Percentiles rank a stretch among this genome's conserved stretches.
Evolutionary conservation across 2,888 invertebrate genomes (phyloP).

Genomic region (Drosophila birchii): DNA sequence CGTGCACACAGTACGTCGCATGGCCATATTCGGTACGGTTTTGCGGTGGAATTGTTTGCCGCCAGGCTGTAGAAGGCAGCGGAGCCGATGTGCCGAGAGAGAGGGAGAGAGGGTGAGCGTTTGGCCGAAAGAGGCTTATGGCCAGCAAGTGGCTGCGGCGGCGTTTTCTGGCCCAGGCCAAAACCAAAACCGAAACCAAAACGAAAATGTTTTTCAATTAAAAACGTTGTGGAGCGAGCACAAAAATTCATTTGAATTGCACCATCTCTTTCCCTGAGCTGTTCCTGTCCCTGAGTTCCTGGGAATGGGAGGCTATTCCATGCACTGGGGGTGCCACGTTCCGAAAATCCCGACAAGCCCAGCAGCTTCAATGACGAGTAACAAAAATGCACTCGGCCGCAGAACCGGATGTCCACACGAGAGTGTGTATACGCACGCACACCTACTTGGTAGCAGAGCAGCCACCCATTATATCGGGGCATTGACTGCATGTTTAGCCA

Average conservation of each 20-base stretch:
- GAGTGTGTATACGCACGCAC: constrained; percentile 1
- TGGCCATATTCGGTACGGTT: constrained; percentile 39
- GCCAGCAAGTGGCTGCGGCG: constrained; percentile 31
- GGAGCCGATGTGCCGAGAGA: background rate
- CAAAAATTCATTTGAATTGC: constrained; percentile 75
- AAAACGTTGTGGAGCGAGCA: constrained; percentile 64
- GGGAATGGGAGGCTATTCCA: background rate
- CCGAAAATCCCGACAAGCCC: background rate
- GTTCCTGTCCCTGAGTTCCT: constrained; percentile 4
- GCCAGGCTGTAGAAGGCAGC: constrained; percentile 28
- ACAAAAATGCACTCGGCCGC: constrained; percentile 58
- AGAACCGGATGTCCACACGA: constrained; percentile 20
- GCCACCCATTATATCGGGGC: background rate
- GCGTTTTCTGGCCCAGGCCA: constrained; percentile 40
- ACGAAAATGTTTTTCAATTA: constrained; percentile 78
- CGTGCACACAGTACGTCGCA: constrained; percentile 71
- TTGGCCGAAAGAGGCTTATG: constrained; percentile 38
- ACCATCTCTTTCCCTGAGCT: constrained; percentile 19
- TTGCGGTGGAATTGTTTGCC: constrained; percentile 70
- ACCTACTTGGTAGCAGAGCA: background rate
- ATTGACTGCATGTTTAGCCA: background rate
- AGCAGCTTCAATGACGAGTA: constrained; percentile 60
- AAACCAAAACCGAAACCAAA: constrained; percentile 65
- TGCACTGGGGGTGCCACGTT: background rate
- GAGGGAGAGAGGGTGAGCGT: background rate